phyloP scores from a whole-genome alignment of 2,113 vertebrate species.

The Procapra przewalskii region DNA sequence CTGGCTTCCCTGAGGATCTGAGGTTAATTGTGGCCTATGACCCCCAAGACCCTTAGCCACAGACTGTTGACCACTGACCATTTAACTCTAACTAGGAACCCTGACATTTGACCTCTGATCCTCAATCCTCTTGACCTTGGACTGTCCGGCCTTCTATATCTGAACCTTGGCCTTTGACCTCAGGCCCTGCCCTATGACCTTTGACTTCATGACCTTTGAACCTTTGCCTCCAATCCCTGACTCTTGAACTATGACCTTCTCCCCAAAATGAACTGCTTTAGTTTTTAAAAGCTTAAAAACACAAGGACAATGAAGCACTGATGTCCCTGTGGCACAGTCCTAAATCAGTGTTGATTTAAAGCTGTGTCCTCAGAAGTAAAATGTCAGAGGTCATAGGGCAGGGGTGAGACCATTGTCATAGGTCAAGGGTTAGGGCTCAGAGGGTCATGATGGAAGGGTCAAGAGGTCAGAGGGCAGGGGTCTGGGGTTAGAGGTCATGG shows the following conservation, averaged over 20 bases:
- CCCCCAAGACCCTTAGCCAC: neutral
- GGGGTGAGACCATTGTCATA: neutral
- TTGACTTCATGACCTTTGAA: neutral
- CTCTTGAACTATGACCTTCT: neutral
- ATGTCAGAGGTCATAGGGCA: neutral
- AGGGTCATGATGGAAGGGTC: neutral
- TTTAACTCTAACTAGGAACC: neutral
- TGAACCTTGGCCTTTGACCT: neutral
- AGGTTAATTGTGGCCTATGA: neutral
- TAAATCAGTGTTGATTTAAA: constrained; percentile 73
- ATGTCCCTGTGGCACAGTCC: constrained; percentile 68
- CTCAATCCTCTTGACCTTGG: neutral
- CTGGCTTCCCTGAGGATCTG: neutral
- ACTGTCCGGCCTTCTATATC: neutral
- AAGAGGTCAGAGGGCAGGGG: neutral
- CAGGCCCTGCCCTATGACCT: neutral
- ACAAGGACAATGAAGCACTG: constrained; percentile 70
- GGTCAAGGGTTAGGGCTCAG: neutral
- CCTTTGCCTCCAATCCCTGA: neutral
- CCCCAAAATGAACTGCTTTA: constrained; percentile 80
- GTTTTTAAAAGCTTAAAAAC: constrained; percentile 75
- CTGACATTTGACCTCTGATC: neutral
- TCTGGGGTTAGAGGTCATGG: neutral
- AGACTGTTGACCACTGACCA: neutral
- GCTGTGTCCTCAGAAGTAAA: constrained; percentile 57